Evolutionary conservation across 1,140 invertebrate species (phyloP), one percentile per base, ranked within the genome.

Genomic region (Papilio glaucus): DNA sequence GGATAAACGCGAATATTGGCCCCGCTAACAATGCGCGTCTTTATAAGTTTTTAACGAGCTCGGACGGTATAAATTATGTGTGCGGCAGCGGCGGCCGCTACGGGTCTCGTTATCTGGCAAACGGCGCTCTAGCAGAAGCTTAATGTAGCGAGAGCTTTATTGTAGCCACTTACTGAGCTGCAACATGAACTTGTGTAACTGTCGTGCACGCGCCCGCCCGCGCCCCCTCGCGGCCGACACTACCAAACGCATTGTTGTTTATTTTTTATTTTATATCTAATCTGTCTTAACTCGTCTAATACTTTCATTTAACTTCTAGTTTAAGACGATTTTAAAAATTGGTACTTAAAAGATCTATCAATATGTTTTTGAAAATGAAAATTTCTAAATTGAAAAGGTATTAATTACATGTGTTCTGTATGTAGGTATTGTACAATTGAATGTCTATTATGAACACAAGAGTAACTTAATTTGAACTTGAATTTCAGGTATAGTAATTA

Each of bases 11-110:
- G 88, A 90, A 90, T 90, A 91, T 92, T 91, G 89, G 89, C 86
- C 87, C 78, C 84, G 83, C 89, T 92, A 92, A 92, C 90, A 91
- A 92, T 91, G 89, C 90, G 86, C 86, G 84, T 89, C 90, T 91
- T 92, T 92, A 92, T 92, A 92, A 92, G 89, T 92, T 92, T 92
- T 91, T 92, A 92, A 92, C 90, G 90, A 92, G 90, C 88, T 89
- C 88, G 84, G 84, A 80, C 89, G 87, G 87, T 90, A 90, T 92
- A 92, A 92, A 91, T 91, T 92, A 92, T 89, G 90, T 88, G 85
- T 80, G 87, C 80, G 80, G 85, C 86, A 86, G 85, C 8, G 15
- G 45, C 45, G 45, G 49, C 49, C 18, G 85, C 84, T 86, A 82
- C 85, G 87, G 88, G 85, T 91, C 88, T 91, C 90, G 88, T 91